Evolutionary conservation across 2,888 invertebrate species (phyloP).

Genomic region (Cordilura impudica): DNA sequence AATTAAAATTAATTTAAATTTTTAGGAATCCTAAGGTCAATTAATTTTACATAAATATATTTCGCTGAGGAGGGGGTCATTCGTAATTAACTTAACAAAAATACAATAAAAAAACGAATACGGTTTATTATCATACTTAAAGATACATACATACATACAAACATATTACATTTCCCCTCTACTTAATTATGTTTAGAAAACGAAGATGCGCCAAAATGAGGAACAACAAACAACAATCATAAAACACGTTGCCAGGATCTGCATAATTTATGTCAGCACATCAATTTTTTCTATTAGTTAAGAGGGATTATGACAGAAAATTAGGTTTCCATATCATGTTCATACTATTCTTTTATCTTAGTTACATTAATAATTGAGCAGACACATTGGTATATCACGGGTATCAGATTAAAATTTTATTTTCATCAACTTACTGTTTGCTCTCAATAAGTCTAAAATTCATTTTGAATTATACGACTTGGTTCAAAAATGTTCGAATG

Average conservation of each 20-base stretch:
- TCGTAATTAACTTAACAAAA: not conserved
- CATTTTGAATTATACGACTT: too few species aligned
- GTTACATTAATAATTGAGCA: not conserved
- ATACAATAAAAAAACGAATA: not conserved
- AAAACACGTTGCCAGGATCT: slow-evolving; percentile 74
- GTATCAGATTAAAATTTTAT: too few species aligned
- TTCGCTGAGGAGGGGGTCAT: not conserved
- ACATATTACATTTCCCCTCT: not conserved
- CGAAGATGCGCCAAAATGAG: not conserved
- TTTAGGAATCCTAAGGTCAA: not conserved
- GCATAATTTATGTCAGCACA: slow-evolving; percentile 73
- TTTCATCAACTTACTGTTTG: too few species aligned
- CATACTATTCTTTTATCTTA: not conserved
- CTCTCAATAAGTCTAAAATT: too few species aligned
- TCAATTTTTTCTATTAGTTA: slow-evolving; percentile 52
- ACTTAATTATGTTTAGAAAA: slow-evolving; percentile 22
- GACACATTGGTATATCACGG: too few species aligned
- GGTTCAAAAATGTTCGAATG: too few species aligned
- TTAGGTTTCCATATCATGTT: slow-evolving; percentile 71
- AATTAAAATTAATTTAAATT: slow-evolving; percentile 40
- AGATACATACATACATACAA: not conserved
- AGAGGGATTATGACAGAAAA: slow-evolving; percentile 73
- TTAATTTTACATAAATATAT: not conserved
- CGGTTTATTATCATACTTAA: not conserved
- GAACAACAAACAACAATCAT: slow-evolving; percentile 7